These are phyloP conservation scores for Salvelinus namaycush DNA, from an alignment of 2,113 vertebrate species.

Conservation along the genomic window DNA sequence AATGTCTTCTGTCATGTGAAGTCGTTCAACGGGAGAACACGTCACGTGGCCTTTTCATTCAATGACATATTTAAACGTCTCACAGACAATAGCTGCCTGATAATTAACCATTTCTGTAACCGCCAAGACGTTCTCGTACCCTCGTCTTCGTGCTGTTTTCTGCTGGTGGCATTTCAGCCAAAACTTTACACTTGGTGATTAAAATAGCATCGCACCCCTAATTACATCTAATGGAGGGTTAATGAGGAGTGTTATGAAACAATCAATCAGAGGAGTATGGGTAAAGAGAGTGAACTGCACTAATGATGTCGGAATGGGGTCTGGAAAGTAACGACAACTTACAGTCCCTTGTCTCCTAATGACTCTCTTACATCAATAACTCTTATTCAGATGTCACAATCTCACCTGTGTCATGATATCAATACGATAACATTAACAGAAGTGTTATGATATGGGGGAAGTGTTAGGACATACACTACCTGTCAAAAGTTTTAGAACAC, in stretches of 20 bases:
- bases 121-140: slow-evolving; percentile 51
- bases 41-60: slow-evolving; percentile 36
- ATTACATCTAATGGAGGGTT: slow-evolving; percentile 66
- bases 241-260: slow-evolving; percentile 64
- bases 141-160: slow-evolving; percentile 11
- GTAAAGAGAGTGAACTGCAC: slow-evolving; percentile 10
- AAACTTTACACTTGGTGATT: slow-evolving; percentile 61
- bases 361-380: too few species aligned
- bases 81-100: slow-evolving; percentile 58
- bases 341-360: too few species aligned
- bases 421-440: too few species aligned
- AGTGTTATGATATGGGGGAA: too few species aligned
- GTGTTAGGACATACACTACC: too few species aligned
- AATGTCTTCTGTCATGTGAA: slow-evolving; percentile 57
- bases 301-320: slow-evolving; percentile 23
- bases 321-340: slow-evolving; percentile 42
- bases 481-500: too few species aligned
- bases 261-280: slow-evolving; percentile 57
- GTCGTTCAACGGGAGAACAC: slow-evolving; percentile 40
- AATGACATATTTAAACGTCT: slow-evolving; percentile 57
- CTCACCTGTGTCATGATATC: too few species aligned
- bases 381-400: too few species aligned
- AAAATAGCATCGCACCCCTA: slow-evolving; percentile 42
- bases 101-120: slow-evolving; percentile 63
- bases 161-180: slow-evolving; percentile 27